These are phyloP conservation scores for Graptemys geographica DNA, from an alignment of 2,797 vertebrate species.

Conservation along the genomic window DNA sequence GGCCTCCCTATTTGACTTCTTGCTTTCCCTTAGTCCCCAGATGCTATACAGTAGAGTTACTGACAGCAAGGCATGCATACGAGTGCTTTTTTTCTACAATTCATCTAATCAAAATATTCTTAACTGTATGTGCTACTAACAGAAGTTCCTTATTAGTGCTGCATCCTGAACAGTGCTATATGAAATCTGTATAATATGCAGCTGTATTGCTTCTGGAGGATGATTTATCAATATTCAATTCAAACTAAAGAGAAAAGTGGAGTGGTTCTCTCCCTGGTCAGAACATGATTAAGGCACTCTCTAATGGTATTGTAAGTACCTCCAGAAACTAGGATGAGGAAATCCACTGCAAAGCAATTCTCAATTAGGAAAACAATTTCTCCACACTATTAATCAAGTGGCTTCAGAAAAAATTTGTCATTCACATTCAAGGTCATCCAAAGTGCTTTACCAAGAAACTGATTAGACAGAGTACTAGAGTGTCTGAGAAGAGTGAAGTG, in stretches of 20 bases:
- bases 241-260: background rate
- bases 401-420: background rate
- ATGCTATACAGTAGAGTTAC: background rate
- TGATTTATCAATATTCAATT: background rate
- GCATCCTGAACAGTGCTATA: accelerated
- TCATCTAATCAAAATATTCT: background rate
- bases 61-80: background rate
- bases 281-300: background rate
- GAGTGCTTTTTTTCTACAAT: background rate
- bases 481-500: background rate
- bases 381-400: background rate
- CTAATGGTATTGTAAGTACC: background rate
- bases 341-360: background rate
- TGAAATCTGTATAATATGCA: background rate
- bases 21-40: background rate
- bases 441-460: background rate
- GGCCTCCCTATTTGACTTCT: background rate
- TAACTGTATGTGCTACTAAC: background rate
- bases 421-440: background rate
- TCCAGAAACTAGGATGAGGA: background rate
- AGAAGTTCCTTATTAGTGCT: background rate
- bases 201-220: background rate
- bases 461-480: background rate
- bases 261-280: background rate
- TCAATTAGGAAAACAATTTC: background rate